Evolutionary conservation across 2,888 invertebrate genomes (phyloP).

Genomic region (Nemurella pictetii): DNA sequence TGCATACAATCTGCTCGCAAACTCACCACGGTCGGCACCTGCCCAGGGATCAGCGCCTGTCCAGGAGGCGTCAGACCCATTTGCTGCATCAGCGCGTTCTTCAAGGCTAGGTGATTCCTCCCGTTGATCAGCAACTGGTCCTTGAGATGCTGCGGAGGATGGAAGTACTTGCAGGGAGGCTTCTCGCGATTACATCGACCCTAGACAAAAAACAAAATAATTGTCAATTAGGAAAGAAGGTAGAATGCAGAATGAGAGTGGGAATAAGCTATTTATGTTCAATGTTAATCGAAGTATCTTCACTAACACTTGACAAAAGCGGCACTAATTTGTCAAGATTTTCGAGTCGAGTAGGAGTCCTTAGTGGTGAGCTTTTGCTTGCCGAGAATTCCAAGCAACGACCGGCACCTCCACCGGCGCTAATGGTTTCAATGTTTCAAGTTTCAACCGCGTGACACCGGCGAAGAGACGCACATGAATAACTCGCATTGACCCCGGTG

Average conservation of each 20-base stretch:
- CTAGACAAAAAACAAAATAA: conserved; percentile 59
- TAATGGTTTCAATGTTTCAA: too few species aligned
- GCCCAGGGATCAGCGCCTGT: conserved; percentile 88
- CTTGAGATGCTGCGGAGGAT: conserved; percentile 99
- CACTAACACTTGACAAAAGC: too few species aligned
- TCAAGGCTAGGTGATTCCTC: conserved; percentile 97
- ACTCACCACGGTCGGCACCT: conserved; percentile 92
- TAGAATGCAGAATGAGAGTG: too few species aligned
- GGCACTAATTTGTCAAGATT: too few species aligned
- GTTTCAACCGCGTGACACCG: too few species aligned
- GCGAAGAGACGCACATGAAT: too few species aligned
- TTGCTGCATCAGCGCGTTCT: conserved; percentile 97
- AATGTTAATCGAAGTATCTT: too few species aligned
- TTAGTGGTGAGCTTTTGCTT: too few species aligned
- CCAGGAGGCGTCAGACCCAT: conserved; percentile 87
- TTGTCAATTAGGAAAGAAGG: background rate
- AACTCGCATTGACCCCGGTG: background rate
- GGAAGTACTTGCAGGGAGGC: conserved; percentile 99
- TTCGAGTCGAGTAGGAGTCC: too few species aligned
- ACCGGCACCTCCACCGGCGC: too few species aligned
- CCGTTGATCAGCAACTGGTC: conserved; percentile 99
- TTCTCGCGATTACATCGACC: conserved; percentile 99
- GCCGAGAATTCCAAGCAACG: too few species aligned
- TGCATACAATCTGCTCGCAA: conserved; percentile 50
- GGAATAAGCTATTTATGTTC: too few species aligned